A percentile compares a stretch with the other conserved stretches of the same genome.
Evolutionary conservation across 2,113 vertebrate species (phyloP).

Genomic region (Sterrhoptilus dennistouni): DNA sequence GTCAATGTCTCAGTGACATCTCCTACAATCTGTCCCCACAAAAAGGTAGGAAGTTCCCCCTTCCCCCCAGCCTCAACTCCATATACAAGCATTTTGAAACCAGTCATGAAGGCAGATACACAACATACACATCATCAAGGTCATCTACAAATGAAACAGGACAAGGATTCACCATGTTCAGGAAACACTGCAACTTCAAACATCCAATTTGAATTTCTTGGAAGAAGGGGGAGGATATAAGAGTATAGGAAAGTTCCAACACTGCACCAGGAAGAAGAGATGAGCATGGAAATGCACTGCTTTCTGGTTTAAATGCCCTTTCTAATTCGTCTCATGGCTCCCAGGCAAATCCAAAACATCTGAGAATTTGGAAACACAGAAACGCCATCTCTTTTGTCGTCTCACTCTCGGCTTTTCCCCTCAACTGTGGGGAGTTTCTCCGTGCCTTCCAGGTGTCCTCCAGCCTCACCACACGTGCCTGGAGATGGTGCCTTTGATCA

Average conservation of each 20-base stretch:
- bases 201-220: conserved; percentile 36
- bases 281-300: conserved; percentile 58
- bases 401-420: not conserved
- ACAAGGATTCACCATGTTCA: conserved; percentile 67
- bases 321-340: conserved; percentile 28
- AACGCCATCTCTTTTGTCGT: not conserved
- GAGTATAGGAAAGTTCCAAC: conserved; percentile 21
- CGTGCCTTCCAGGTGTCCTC: conserved; percentile 47
- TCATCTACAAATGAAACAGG: conserved; percentile 68
- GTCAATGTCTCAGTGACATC: not conserved
- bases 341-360: conserved; percentile 55
- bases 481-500: not conserved
- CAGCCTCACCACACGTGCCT: not conserved
- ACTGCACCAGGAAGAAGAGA: conserved; percentile 36
- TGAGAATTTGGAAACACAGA: conserved; percentile 23
- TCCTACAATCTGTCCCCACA: not conserved
- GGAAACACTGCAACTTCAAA: conserved; percentile 64
- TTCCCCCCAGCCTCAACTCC: conserved; percentile 21
- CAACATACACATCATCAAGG: conserved; percentile 27
- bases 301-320: conserved; percentile 49
- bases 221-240: conserved; percentile 18
- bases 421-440: not conserved
- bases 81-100: not conserved
- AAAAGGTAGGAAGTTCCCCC: not conserved
- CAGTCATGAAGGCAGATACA: conserved; percentile 10